Base-by-base conservation (phyloP, 2,797 vertebrate genomes). In the Schizothorax lantsangensis region DNA sequence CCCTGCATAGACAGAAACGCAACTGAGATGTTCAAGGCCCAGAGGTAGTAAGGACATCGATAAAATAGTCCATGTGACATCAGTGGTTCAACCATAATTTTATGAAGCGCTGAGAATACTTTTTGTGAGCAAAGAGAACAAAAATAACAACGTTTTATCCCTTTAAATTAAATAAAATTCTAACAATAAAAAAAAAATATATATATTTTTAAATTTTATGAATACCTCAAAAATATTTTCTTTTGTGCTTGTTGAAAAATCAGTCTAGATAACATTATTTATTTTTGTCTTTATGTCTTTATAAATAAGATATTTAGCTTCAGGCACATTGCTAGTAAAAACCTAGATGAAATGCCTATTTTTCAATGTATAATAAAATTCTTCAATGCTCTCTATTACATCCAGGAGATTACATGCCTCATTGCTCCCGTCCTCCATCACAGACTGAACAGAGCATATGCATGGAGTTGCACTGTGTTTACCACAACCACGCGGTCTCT, bases 341-440 rank as follows among this genome's bases (percentile, higher is more conserved):
- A 71, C 8, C 43, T 10, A 77, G 15, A 52, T 17, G 21, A 59
- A 79, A 26, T 10, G 17, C 1, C 59, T 47, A 19, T 36, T 49
- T 81, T 59, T 79, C 12, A 40, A 7, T 15, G 14, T 59, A 14
- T 68, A n/a, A 49, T 19, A 33, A 21, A 68, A 74, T 77, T 79
- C 66, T 11, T 68, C 62, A 59, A 72, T 84, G 59, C 52, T 80
- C 83, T 81, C 74, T 89, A 85, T 91, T 91, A 92, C 90, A 93
- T 94, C 93, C 89, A 90, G 93, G 92, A 93, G 94, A 94, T 95
- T 94, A 94, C 94, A 92, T 91, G 93, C 91, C 92, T 95, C 92
- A 92, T 94, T 93, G 93, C 92, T 93, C 91, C 92, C 90, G 90
- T 93, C 91, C 94, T 93, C 93, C 91, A 92, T 94, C 90, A 88